Base-by-base conservation (phyloP, 2,113 vertebrate species). In the Gnathonemus echidnorhynchus region DNA sequence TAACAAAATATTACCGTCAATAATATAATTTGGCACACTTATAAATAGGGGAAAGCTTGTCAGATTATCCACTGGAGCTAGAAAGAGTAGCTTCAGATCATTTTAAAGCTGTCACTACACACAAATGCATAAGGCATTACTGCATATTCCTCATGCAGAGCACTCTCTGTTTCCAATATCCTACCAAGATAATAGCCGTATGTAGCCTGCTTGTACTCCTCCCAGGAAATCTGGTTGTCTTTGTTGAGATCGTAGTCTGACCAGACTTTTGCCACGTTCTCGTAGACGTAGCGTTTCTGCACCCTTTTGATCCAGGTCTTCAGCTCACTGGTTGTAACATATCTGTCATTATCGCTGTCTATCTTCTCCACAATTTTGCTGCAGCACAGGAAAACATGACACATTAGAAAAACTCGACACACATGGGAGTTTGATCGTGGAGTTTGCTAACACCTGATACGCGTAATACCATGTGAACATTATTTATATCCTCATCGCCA, bases 241-340 rank as follows among this genome's bases (percentile, higher is more conserved):
- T 97, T 98, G 95, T 99, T 97, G 49, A 98, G 93, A 94, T 99
- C 98, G 39, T 99, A 99, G 91, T 99, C 98, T 3, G 95, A 95
- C 98, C 98, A 99, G 84, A 99, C 98, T 92, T 98, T 99, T 2
- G 97, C 98, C 9, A 99, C 97, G 0, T 98, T 99, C 92, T 99
- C 98, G 66, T 97, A 99, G 70, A 99, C 97, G 39, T 99, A 99
- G 49, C 98, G 98, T 91, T 99, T 99, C 96, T 99, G 98, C 0
- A 99, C 98, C 0, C 98, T 95, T 92, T 99, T 99, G 91, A 99
- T 99, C 98, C 98, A 99, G 9, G 92, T 94, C 93, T 98, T 98
- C 88, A 99, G 95, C 89, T 99, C 98, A 17, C 96, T 97, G 0
- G 96, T 96, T 86, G 96, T 98, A 91, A 99, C 95, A 91, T 95